Conservation (phyloP, 2,113 vertebrate genomes). For the Catharus bicknelli region DNA sequence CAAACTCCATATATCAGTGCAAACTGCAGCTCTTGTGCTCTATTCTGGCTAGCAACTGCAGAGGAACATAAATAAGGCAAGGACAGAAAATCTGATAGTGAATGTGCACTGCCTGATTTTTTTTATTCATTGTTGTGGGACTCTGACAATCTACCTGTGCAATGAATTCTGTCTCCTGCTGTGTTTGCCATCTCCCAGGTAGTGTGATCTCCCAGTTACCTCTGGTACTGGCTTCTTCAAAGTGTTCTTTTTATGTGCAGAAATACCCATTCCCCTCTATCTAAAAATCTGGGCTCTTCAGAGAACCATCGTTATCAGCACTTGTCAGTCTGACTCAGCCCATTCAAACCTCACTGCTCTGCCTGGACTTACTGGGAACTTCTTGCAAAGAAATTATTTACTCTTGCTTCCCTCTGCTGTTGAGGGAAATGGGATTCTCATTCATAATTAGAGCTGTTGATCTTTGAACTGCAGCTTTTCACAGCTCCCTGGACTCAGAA, state of each 20-base stretch:
- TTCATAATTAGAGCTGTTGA: constrained; percentile 11
- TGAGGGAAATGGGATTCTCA: neutral
- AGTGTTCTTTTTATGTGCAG: neutral
- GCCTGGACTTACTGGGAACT: neutral
- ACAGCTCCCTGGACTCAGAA: neutral
- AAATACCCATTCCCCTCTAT: neutral
- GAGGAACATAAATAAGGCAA: neutral
- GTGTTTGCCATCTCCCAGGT: neutral
- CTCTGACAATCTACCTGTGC: neutral
- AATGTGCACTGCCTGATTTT: neutral
- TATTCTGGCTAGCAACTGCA: neutral
- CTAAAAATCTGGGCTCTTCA: neutral
- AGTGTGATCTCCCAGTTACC: neutral
- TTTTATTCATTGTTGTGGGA: neutral
- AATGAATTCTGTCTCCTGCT: neutral
- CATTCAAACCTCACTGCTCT: neutral
- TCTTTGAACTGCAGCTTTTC: constrained; percentile 10
- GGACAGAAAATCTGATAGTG: neutral
- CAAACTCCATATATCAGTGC: neutral
- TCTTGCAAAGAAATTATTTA: neutral
- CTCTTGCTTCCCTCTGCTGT: neutral
- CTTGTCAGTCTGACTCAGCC: constrained; percentile 8
- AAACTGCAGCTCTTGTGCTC: neutral
- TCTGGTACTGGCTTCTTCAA: neutral
- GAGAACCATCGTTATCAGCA: neutral